Evolutionary conservation across 2,113 vertebrate species (phyloP), one percentile per base, ranked within the genome.

Genomic region (Ceyx margarethae): DNA sequence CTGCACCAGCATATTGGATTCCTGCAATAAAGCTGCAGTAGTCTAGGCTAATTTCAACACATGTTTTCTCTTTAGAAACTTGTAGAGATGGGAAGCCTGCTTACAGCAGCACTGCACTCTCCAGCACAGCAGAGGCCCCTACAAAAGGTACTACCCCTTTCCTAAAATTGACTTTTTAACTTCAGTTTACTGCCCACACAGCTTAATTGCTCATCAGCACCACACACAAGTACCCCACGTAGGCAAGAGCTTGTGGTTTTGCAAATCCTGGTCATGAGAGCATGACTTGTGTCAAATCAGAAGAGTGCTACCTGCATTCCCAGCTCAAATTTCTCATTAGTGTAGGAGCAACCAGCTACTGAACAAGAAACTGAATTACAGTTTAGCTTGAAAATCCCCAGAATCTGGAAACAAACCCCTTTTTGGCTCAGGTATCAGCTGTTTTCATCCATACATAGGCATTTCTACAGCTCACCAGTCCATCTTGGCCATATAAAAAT

Each of bases 151-250:
- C 6, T 40, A 33, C 9, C 9, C 6, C 7, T 68, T 72, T 57
- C 58, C 66, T 68, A 58, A 81, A 58, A 45, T 29, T 72, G 8
- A 20, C 3, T 3, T 58, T 23, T 67, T 84, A 65, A 7, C 2
- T 53, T 21, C 8, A 8, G 28, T 56, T 90, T 75, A 64, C 37
- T 48, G 69, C 65, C 45, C 67, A 3, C 4, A 53, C 29, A 0
- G 1, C 23, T 31, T 56, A 50, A 56, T 19, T 56, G 57, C 53
- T 65, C 3, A 1, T 40, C 35, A 53, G 37, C 37, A 37, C 31
- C 68, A 46, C 0, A 0, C 45, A 67, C 5, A 11, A 65, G 35
- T 7, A 54, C 17, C 19, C 35, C 22, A 1, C 0, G 3, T 3
- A 28, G n/a, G 29, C 74, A 60, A 57, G 10, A 64, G 28, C 43